phyloP scores from a whole-genome alignment of 2,888 invertebrate genomes.

The Agrotis clavis region DNA sequence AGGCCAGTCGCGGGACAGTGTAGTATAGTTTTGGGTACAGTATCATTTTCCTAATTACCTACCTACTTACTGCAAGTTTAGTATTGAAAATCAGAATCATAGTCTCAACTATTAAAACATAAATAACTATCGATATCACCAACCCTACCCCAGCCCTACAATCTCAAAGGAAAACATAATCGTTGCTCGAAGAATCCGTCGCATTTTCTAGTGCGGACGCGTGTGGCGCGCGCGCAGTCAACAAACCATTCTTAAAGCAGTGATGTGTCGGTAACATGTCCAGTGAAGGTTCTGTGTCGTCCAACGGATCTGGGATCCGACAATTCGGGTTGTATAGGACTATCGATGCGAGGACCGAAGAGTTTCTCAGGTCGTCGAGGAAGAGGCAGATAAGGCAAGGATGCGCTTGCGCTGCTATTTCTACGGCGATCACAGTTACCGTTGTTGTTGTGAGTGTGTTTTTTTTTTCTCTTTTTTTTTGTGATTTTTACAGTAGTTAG shows the following conservation, averaged over 20 bases:
- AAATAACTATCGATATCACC: conserved; percentile 65
- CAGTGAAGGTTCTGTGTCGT: conserved; percentile 80
- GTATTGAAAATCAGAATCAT: not conserved
- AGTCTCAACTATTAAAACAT: not conserved
- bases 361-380: conserved; percentile 84
- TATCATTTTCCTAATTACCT: no score
- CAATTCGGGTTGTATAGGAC: conserved; percentile 86
- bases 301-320: conserved; percentile 76
- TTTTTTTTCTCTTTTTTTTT: conserved; percentile 2
- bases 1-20: no score
- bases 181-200: conserved; percentile 75
- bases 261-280: conserved; percentile 84
- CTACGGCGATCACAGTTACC: conserved; percentile 86
- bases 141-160: conserved; percentile 72
- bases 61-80: no score
- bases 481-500: no score
- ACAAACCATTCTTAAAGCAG: conserved; percentile 67
- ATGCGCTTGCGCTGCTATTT: conserved; percentile 86
- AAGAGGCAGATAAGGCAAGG: conserved; percentile 85
- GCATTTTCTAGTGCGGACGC: conserved; percentile 78
- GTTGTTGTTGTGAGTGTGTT: conserved; percentile 85
- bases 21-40: not conserved
- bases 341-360: conserved; percentile 85
- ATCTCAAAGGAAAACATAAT: conserved; percentile 82
- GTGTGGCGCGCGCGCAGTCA: conserved; percentile 69